phyloP scores from a whole-genome alignment of 2,888 invertebrate species.

The Mycalesis mineus region DNA sequence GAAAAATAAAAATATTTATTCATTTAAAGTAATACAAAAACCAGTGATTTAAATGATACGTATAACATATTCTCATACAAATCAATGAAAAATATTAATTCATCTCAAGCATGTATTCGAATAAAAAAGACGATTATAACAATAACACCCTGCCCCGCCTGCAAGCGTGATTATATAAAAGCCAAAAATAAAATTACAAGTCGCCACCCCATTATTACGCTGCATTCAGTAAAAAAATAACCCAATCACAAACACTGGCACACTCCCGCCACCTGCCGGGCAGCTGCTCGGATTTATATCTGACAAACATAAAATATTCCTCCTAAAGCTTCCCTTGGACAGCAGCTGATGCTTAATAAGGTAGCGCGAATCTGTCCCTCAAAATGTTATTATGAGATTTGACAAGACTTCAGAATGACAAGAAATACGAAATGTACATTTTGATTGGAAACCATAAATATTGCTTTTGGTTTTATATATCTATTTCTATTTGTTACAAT shows the following conservation, averaged over 20 bases:
- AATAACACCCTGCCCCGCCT: neutral
- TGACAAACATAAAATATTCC: constrained; percentile 58
- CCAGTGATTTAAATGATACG: too few species aligned
- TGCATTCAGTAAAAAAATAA: constrained; percentile 34
- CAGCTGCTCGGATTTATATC: constrained; percentile 66
- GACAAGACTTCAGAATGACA: too few species aligned
- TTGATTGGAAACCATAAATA: too few species aligned
- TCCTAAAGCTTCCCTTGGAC: constrained; percentile 45
- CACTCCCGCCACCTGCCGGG: constrained; percentile 64
- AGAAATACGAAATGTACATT: too few species aligned
- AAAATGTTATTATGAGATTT: neutral
- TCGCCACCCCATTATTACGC: constrained; percentile 31
- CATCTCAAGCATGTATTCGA: too few species aligned
- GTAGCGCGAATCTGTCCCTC: constrained; percentile 7
- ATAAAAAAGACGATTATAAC: neutral
- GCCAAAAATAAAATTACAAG: constrained; percentile 41
- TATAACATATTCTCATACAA: too few species aligned
- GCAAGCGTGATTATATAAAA: constrained; percentile 20
- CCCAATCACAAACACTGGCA: constrained; percentile 50
- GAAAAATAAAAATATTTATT: too few species aligned
- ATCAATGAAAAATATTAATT: too few species aligned
- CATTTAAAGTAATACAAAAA: too few species aligned
- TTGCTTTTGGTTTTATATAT: too few species aligned
- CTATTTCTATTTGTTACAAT: too few species aligned
- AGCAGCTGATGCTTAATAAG: constrained; percentile 56